A percentile compares a stretch with the other conserved stretches of the same genome.
These are phyloP conservation scores for Oxyura jamaicensis DNA, from an alignment of 2,113 vertebrate genomes.

Conservation along the genomic window DNA sequence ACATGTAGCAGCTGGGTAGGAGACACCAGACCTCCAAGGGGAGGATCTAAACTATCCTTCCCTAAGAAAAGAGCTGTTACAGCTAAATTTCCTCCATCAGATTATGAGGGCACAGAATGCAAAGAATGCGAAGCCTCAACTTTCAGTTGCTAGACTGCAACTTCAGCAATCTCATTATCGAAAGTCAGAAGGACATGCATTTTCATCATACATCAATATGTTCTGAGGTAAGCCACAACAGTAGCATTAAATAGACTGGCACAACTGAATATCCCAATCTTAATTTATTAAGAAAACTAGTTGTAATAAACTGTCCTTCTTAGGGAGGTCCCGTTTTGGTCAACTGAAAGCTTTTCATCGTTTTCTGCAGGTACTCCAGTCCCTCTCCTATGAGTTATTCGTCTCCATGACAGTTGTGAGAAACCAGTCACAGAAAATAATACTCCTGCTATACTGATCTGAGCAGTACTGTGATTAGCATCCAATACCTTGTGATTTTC, in stretches of 20 bases:
- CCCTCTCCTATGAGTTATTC: background rate
- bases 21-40: background rate
- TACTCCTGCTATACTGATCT: background rate
- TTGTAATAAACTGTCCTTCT: background rate
- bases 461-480: background rate
- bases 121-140: background rate
- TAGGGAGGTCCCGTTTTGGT: background rate
- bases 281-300: background rate
- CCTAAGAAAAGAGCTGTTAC: background rate
- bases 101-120: background rate
- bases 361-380: background rate
- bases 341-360: background rate
- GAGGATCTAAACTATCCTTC: background rate
- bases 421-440: background rate
- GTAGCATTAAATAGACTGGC: background rate
- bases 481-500: constrained; percentile 81
- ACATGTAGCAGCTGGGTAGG: background rate
- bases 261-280: background rate
- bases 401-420: background rate
- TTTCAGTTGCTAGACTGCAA: background rate
- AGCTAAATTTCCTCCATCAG: background rate
- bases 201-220: background rate
- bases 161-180: background rate
- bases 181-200: background rate
- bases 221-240: background rate